Base-by-base conservation (phyloP, 2,888 invertebrate genomes). In the Platycnemis pennipes region DNA sequence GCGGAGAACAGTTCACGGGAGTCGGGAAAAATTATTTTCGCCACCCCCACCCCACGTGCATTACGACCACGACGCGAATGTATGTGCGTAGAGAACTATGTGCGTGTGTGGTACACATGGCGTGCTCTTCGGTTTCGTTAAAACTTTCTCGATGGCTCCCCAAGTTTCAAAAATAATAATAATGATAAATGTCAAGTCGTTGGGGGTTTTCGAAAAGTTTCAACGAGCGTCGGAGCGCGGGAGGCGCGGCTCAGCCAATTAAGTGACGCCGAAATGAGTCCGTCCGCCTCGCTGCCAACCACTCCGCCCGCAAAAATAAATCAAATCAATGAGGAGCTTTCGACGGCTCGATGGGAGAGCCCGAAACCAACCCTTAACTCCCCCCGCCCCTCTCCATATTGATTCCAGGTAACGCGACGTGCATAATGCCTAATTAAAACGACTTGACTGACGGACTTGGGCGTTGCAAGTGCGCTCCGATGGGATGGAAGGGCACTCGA, bases 371-470 rank as follows among this genome's bases (percentile, higher is more conserved):
- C 63, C 63, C 13, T 63, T 26, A 49, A 11, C 63, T 31, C 69
- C 31, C 31, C n/a, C 37, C 77, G 11, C 37, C 77, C 16, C 77
- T 77, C 37, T 3, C 77, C 77, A 77, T 77, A 77, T 77, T 77
- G 77, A 77, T 77, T 77, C 11, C 8, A 77, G 77, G 77, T 37
- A 37, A 77, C 37, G 37, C 7, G 77, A 37, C 37, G 77, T 77
- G 77, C 77, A 37, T 77, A 77, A 77, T 77, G 8, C 31, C 77
- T 37, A 77, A 37, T 77, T 77, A 77, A 77, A 77, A 77, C 63
- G 63, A 63, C 11, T 53, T 53, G 19, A 63, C 63, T 8, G 13
- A 77, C 77, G 77, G 31, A 77, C n/a, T 11, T n/a, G 4, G 11
- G 11, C 77, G 77, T 13, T 11, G 11, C 37, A 37, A 77, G 77